Percentiles rank a stretch among this genome's conserved stretches.
These are phyloP conservation scores for Rhopalosiphum padi DNA, from an alignment of 1,140 invertebrate genomes.

Conservation along the genomic window DNA sequence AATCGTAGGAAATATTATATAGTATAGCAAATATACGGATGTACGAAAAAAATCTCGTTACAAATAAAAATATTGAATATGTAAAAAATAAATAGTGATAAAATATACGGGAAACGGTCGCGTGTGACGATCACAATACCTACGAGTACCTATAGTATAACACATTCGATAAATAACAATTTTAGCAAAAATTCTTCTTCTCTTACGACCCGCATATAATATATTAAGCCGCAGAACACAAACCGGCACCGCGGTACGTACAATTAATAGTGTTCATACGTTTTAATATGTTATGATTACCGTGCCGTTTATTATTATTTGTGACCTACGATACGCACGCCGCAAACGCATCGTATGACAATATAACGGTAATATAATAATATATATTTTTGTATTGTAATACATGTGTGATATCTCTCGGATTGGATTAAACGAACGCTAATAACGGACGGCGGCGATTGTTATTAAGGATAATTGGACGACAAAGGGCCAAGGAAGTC, in stretches of 20 bases:
- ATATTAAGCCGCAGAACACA: too few species aligned
- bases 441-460: neutral
- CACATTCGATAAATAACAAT: too few species aligned
- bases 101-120: too few species aligned
- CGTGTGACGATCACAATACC: too few species aligned
- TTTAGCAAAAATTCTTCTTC: neutral
- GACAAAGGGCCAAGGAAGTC: constrained; percentile 52
- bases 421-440: constrained; percentile 40
- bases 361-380: neutral
- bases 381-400: neutral
- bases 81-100: too few species aligned
- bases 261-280: neutral
- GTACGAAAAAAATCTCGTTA: neutral
- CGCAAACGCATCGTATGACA: neutral
- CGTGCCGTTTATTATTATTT: neutral
- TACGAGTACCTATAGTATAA: too few species aligned
- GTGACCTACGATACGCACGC: neutral
- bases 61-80: neutral
- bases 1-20: neutral
- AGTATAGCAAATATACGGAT: neutral
- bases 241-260: too few species aligned
- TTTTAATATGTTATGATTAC: neutral
- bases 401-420: neutral
- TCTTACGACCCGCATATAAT: neutral
- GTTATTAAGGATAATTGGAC: constrained; percentile 55